Percentiles rank a stretch among this genome's conserved stretches.
These are phyloP conservation scores for Uria lomvia DNA, from an alignment of 2,113 vertebrate species.

Conservation along the genomic window DNA sequence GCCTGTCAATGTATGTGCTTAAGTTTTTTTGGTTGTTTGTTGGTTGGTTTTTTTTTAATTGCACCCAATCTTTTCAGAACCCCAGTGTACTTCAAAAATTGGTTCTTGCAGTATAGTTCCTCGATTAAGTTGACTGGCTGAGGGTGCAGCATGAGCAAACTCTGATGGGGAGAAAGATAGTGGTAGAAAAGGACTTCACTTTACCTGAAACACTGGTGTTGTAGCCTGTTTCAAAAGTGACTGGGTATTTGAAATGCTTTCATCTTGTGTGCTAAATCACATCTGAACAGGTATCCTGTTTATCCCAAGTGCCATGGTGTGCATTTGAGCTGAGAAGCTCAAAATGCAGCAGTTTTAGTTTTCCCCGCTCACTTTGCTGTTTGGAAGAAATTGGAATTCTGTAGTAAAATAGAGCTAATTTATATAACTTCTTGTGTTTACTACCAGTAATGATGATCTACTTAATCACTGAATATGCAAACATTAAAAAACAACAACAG, in stretches of 20 bases:
- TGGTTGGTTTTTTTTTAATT: background rate
- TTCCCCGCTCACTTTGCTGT: background rate
- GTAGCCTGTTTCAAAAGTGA: background rate
- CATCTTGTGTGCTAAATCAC: background rate
- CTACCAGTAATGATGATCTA: background rate
- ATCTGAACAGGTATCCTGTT: background rate
- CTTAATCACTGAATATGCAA: background rate
- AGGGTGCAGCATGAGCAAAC: background rate
- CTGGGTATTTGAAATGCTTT: background rate
- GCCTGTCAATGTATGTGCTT: background rate
- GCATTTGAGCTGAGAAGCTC: background rate
- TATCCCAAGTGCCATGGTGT: background rate
- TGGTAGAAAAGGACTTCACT: background rate
- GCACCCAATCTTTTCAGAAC: background rate
- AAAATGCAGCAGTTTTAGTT: background rate
- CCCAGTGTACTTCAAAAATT: background rate
- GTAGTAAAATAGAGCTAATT: background rate
- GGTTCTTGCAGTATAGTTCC: background rate
- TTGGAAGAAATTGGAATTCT: background rate
- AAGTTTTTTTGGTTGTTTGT: background rate
- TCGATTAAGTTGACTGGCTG: background rate
- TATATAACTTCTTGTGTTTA: background rate
- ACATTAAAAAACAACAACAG: background rate
- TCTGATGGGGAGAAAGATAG: background rate
- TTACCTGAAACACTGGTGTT: background rate